Base-by-base conservation (phyloP, 2,113 vertebrate genomes). In the Bos taurus region DNA sequence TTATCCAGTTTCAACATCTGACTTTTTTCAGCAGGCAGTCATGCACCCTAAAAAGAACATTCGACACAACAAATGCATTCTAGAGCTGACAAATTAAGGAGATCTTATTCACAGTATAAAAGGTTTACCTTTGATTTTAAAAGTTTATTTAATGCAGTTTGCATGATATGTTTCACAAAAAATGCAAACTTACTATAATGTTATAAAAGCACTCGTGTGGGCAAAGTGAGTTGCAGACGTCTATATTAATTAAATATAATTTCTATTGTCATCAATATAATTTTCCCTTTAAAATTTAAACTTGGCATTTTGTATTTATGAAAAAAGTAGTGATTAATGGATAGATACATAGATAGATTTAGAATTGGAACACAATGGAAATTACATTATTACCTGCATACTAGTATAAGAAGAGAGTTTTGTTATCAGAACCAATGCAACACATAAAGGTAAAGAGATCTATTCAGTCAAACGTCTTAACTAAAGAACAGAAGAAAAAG, bases 1-100 rank as follows among this genome's bases (percentile, higher is more conserved):
- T 95, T 96, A 95, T 97, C 94, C 97, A 86, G 77, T 94, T 96
- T 96, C 87, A 97, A 40, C 71, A 83, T 95, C 81, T 96, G 95
- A 94, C 85, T 90, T 94, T 71, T 90, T 97, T 86, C 57, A 57
- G 85, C 88, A 50, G 36, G 83, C 81, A 82, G 95, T 88, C 92
- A 94, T 60, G 85, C 59, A 85, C 89, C 78, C 52, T 85, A 19
- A 86, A 91, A 92, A 95, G 89, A 92, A 95, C 43, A 91, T 43
- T 89, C 1, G 15, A 91, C 83, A 64, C 64, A 82, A 90, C 85
- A 97, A 89, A 88, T 40, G 36, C 57, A 86, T 83, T 59, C 96
- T 82, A 54, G 40, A 89, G 59, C 78, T 64, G 40, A 95, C 77
- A 93, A 85, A 95, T 80, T 94, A 95, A 96, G 74, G 43, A 50